Evolutionary conservation across 1,140 invertebrate species (phyloP).

Genomic region (Zaprionus gabonicus): DNA sequence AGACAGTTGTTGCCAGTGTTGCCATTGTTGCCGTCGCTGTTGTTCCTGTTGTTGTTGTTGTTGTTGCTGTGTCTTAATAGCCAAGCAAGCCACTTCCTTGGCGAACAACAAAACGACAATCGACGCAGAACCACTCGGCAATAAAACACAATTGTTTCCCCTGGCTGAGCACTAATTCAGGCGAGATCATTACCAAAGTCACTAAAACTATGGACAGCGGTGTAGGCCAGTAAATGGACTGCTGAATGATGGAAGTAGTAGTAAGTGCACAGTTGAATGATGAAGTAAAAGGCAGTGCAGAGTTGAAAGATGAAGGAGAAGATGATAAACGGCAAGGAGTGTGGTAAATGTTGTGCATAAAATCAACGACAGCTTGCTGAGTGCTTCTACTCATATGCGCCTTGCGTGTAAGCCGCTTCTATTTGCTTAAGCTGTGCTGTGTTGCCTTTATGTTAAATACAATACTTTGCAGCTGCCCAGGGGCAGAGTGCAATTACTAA

Average conservation of each 20-base stretch:
- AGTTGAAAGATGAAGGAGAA: no score
- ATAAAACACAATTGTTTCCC: slow-evolving; percentile 74
- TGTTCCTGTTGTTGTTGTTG: slow-evolving; percentile 52
- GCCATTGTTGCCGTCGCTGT: slow-evolving; percentile 42
- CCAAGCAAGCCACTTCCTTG: slow-evolving; percentile 72
- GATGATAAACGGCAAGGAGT: no score
- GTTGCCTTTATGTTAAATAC: slow-evolving; percentile 3
- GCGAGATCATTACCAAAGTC: not conserved
- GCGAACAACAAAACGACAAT: slow-evolving; percentile 41
- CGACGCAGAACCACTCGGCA: slow-evolving; percentile 16
- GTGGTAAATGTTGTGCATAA: not conserved
- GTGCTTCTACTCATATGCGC: not conserved
- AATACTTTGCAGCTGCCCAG: slow-evolving; percentile 36
- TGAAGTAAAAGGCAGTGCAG: not conserved
- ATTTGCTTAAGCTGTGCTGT: not conserved
- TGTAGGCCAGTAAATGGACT: not conserved
- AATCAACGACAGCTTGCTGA: not conserved
- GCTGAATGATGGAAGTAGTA: no score
- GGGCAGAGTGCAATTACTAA: not conserved
- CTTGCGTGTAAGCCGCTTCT: not conserved
- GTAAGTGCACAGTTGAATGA: not conserved
- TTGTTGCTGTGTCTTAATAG: slow-evolving; percentile 63
- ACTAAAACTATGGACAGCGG: slow-evolving; percentile 5
- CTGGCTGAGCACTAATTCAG: slow-evolving; percentile 42
- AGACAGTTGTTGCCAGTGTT: slow-evolving; percentile 28